phyloP scores from a whole-genome alignment of 2,888 invertebrate species.

The Agrilus cyanescens region DNA sequence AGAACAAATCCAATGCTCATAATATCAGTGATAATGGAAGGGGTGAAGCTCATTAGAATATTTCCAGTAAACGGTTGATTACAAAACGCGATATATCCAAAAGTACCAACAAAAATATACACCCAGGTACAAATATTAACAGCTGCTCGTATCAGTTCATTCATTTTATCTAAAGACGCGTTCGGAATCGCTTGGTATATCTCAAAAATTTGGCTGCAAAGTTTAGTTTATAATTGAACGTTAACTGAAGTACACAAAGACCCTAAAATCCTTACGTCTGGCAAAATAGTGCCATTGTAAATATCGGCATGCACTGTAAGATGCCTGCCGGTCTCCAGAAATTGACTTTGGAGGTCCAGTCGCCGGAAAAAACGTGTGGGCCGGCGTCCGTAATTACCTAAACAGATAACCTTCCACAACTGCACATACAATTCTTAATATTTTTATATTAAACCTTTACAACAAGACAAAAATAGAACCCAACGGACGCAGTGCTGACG shows the following conservation, averaged over 20 bases:
- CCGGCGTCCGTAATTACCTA: constrained; percentile 73
- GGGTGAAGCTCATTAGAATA: constrained; percentile 75
- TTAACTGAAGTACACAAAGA: neutral
- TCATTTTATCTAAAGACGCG: constrained; percentile 80
- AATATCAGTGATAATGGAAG: constrained; percentile 70
- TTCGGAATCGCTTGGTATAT: constrained; percentile 85
- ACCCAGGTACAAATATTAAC: constrained; percentile 84
- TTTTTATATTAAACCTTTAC: constrained; percentile 52
- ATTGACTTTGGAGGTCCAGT: constrained; percentile 61
- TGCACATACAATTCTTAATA: too few relatives aligned
- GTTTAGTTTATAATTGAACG: neutral
- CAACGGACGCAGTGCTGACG: constrained; percentile 80
- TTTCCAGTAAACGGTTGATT: constrained; percentile 73
- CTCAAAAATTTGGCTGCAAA: constrained; percentile 75
- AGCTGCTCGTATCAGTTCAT: constrained; percentile 74
- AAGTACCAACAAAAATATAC: constrained; percentile 83
- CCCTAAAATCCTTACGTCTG: constrained; percentile 60
- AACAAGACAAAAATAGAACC: constrained; percentile 82
- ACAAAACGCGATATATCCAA: constrained; percentile 79
- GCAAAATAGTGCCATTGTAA: constrained; percentile 93
- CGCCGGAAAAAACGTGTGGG: constrained; percentile 57
- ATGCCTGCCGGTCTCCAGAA: constrained; percentile 79
- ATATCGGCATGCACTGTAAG: constrained; percentile 87
- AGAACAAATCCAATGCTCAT: constrained; percentile 92
- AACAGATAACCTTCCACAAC: too few relatives aligned